Percentiles rank a stretch among this genome's conserved stretches.
Conservation (phyloP, 2,797 vertebrate species). For the Distichodus sexfasciatus region DNA sequence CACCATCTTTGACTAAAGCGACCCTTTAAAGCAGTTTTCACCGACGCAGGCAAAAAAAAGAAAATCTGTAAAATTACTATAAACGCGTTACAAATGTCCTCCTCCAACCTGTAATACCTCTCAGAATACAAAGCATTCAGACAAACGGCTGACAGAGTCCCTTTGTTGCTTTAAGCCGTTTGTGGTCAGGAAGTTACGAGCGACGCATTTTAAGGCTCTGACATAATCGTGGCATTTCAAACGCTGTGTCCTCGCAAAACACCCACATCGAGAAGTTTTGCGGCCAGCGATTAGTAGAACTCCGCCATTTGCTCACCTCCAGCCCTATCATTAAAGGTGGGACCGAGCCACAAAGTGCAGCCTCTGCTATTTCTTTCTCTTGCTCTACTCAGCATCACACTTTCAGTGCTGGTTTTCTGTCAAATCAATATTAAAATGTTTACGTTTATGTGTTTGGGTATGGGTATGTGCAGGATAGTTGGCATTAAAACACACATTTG, state of each 20-base stretch:
- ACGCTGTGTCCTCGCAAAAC: not conserved
- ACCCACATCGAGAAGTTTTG: not conserved
- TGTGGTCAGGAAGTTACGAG: not conserved
- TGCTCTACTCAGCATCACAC: not conserved
- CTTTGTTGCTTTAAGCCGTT: not conserved
- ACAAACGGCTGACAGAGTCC: not conserved
- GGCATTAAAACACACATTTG: too few species aligned
- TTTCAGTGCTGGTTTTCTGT: not conserved
- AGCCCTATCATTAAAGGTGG: constrained; percentile 14
- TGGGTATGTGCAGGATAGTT: too few species aligned
- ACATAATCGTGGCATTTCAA: not conserved
- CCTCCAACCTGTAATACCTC: not conserved
- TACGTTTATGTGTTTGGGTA: too few species aligned
- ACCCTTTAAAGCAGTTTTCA: not conserved
- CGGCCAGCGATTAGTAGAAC: constrained; percentile 17
- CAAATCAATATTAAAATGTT: too few species aligned
- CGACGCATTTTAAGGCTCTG: not conserved
- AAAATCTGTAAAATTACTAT: not conserved
- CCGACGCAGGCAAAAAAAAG: too few species aligned
- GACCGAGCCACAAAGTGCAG: not conserved
- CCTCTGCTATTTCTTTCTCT: not conserved
- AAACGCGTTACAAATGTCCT: not conserved
- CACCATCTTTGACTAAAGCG: too few species aligned
- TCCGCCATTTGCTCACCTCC: constrained; percentile 21
- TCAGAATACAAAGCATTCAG: not conserved